Base-by-base conservation (phyloP, 2,113 vertebrate species). In the Clupea harengus region DNA sequence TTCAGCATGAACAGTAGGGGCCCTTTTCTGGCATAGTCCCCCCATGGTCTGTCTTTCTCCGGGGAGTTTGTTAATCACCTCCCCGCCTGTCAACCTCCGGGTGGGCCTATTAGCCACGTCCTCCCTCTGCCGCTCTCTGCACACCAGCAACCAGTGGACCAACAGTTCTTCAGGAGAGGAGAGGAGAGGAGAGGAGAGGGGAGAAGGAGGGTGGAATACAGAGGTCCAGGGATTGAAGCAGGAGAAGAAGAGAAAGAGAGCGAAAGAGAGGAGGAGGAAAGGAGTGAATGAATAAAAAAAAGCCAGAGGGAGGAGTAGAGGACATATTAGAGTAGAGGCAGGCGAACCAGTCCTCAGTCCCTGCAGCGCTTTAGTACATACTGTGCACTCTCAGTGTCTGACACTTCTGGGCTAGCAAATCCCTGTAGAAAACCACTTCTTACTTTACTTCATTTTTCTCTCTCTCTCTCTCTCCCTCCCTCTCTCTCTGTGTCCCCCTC, bases 61-160 rank as follows among this genome's bases (percentile, higher is more conserved):
- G 2, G 90, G 89, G 88, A 81, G 91, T 92, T 89, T 85, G 90
- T 93, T 93, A 93, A 94, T 94, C 92, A 93, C 89, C 91, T 90
- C 90, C 91, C 90, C 87, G 93, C 90, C 88, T 87, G 88, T 90
- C 91, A 89, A 89, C 82, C 88, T 32, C 90, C 91, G 92, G 93
- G 91, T 90, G 92, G 93, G 90, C 91, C 90, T 82, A 90, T 92
- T 92, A 92, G 89, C 90, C 91, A 91, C 90, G 9, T 49, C 47
- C 47, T 49, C 9, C 47, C 13, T 11, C 8, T 49, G 9, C 47
- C 13, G 9, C 47, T 49, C 47, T 11, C 47, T 11, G 9, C 47
- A 49, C 47, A 9, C 9, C 9, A 11, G 47, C 47, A 49, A 49
- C 47, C 13, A 49, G 47, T 49, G 47, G 47, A 9, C 47, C 47